Percentiles rank a stretch among this genome's conserved stretches.
Evolutionary conservation across 2,888 invertebrate species (phyloP).

Genomic region (Trachelus iudaicus): DNA sequence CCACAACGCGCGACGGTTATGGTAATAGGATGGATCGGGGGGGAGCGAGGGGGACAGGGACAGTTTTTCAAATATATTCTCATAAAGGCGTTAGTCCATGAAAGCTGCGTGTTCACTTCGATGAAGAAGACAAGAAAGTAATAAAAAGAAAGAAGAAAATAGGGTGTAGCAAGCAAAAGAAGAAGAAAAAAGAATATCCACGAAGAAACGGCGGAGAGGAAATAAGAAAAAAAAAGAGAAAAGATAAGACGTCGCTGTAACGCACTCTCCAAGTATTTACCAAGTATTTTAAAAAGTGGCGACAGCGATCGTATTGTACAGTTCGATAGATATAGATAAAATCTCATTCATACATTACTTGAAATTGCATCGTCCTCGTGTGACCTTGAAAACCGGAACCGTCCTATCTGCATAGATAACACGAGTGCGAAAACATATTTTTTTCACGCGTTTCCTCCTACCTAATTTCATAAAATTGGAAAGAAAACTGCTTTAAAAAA

Average conservation of each 20-base stretch:
- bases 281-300: neutral
- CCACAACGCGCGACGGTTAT: conserved; percentile 11
- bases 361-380: neutral
- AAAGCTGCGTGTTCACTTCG: neutral
- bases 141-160: neutral
- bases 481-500: neutral
- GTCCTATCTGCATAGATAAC: neutral
- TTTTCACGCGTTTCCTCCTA: neutral
- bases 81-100: neutral
- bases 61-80: conserved; percentile 5
- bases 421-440: neutral
- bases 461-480: neutral
- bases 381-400: too few species aligned
- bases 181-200: neutral
- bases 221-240: accelerated
- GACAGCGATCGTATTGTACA: neutral
- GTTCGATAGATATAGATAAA: neutral
- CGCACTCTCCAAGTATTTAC: neutral
- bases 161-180: too few species aligned
- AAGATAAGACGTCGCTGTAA: neutral
- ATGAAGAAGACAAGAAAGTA: neutral
- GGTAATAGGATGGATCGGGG: neutral
- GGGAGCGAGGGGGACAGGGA: neutral
- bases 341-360: neutral
- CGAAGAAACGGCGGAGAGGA: neutral